Percentiles rank a stretch among this genome's conserved stretches.
Evolutionary conservation across 2,888 invertebrate genomes (phyloP).

Genomic region (Lasioglossum pauxillum): DNA sequence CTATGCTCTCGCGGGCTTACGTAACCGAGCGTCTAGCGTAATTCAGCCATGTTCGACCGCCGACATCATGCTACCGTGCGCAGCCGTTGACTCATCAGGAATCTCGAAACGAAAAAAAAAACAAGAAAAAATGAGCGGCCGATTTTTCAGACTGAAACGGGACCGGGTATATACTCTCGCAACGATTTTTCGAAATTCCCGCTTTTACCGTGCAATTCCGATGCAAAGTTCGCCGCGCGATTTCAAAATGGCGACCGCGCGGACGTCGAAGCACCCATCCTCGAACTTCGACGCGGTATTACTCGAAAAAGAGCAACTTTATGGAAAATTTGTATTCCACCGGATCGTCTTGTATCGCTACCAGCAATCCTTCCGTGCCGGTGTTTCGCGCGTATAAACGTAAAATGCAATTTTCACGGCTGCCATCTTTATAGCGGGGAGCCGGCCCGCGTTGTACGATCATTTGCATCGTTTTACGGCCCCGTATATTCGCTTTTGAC

Average conservation of each 20-base stretch:
- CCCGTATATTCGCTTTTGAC: constrained; percentile 44
- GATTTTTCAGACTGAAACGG: not conserved
- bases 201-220: not conserved
- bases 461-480: constrained; percentile 52
- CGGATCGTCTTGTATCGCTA: constrained; percentile 3
- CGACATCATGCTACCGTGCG: not conserved
- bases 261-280: not conserved
- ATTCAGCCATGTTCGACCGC: not conserved
- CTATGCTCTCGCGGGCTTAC: not conserved
- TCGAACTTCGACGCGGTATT: not conserved
- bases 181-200: constrained; percentile 18
- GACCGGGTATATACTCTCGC: not conserved
- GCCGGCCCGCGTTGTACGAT: constrained; percentile 30
- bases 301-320: not conserved
- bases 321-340: not conserved
- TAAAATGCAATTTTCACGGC: constrained; percentile 25
- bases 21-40: constrained; percentile 7
- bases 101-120: not conserved
- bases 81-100: not conserved
- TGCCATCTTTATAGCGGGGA: constrained; percentile 30
- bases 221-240: not conserved
- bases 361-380: constrained; percentile 1
- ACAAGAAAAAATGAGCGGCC: not conserved
- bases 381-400: constrained; percentile 9
- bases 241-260: not conserved